A percentile compares a stretch with the other conserved stretches of the same genome.
Conservation (phyloP, 2,113 vertebrate genomes). For the Eurypyga helias region DNA sequence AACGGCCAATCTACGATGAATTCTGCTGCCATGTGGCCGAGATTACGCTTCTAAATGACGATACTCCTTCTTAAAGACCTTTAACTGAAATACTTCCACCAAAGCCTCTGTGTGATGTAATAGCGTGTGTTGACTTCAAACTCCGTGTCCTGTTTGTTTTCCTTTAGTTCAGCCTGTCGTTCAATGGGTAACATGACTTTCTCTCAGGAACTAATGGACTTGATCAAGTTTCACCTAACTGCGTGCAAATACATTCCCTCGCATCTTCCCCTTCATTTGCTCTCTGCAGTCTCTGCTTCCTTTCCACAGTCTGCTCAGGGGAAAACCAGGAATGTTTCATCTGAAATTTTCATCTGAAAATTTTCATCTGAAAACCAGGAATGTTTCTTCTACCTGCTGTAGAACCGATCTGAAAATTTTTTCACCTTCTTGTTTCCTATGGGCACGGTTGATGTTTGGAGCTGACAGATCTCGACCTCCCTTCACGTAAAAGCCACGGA, state of each 20-base stretch:
- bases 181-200: not conserved
- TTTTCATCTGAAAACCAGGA: not conserved
- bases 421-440: not conserved
- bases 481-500: not conserved
- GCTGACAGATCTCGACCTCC: not conserved
- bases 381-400: not conserved
- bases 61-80: not conserved
- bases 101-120: not conserved
- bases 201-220: not conserved
- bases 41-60: not conserved
- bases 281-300: not conserved
- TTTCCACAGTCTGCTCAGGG: not conserved
- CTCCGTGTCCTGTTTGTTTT: not conserved
- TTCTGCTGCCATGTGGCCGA: not conserved
- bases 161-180: not conserved
- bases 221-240: not conserved
- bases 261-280: not conserved
- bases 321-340: not conserved
- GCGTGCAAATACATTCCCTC: not conserved
- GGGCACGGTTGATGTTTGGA: not conserved
- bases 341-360: no score
- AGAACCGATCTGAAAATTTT: not conserved
- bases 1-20: not conserved
- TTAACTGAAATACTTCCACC: not conserved
- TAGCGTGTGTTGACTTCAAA: not conserved